Evolutionary conservation across 2,797 vertebrate genomes (phyloP), one percentile per base, ranked within the genome.

Genomic region (Cuculus canorus): DNA sequence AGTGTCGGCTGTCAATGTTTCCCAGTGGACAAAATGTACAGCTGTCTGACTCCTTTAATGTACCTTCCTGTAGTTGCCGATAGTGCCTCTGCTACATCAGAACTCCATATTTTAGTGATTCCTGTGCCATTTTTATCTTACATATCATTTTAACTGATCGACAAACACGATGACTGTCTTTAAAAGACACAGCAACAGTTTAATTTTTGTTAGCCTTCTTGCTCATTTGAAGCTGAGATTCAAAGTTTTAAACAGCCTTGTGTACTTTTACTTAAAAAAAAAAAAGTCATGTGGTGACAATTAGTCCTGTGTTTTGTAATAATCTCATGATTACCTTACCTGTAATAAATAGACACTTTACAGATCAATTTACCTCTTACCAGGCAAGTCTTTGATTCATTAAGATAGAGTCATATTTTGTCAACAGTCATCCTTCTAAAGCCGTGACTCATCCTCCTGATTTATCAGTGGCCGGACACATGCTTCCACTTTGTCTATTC

Each of bases 401-500:
- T 61, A 69, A 53, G 32, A 24, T 10, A 35, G 17, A 68, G 3
- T 56, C 11, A 30, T 16, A 13, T 47, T 77, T 82, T 83, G n/a
- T 80, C 27, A 76, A n/a, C 18, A 32, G 10, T 52, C 12, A 11
- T 52, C 18, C 35, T 68, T 79, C 13, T 28, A 60, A 79, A 63
- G 28, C 25, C 7, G 15, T 43, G 32, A 63, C 19, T 90, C 5
- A n/a, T n/a, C 27, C 24, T 79, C 17, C 25, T 64, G 16, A 48
- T 37, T 77, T 23, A 56, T 79, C 17, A 61, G 9, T 0, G 1
- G 17, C 27, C 32, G 65, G 9, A 71, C 10, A 68, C 0, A 1
- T 37, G 12, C 6, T 92, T 70, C 18, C 15, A 27, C 80, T 91
- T 82, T 63, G 9, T 23, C 53, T 80, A 3, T 54, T 7, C 27